Evolutionary conservation across 2,888 invertebrate genomes (phyloP), one percentile per base, ranked within the genome.

Genomic region (Pterobdella sp.): DNA sequence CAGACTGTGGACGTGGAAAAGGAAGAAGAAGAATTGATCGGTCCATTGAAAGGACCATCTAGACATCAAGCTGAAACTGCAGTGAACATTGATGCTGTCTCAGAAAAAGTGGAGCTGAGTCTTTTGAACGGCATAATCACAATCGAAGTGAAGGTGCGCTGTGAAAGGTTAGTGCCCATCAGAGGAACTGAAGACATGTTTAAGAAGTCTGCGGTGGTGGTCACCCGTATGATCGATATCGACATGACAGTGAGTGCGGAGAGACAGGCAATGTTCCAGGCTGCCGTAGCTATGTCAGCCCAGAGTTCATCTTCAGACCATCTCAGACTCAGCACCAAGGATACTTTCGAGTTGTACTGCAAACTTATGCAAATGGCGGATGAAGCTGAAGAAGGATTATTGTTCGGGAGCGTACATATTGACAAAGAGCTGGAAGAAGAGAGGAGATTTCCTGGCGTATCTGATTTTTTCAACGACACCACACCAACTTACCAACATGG

Each of bases 131-230:
- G 78, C 31, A 72, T 68, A 52, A 78, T 78, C 7, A 74, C 77
- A 70, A 67, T 79, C 29, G 71, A 77, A 14, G 78, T 83, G 65
- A 81, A 79, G 75, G 82, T 82, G 34, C 80, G 81, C 18, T 82
- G 82, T 26, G 83, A 82, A 74, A 76, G 82, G 29, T 79, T 82
- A 56, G 79, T 81, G 1, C 83, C 83, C 2, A 79, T 82, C 29
- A 79, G 81, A 72, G 79, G 80, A 7, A 81, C 81, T 67, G 80
- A 80, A 72, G 81, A 83, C 75, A 80, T 83, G 68, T 83, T 81
- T 80, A 78, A 81, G 68, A 83, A 82, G 76, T 81, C 80, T 31
- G 80, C 81, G 36, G 83, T 82, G 34, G 81, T 82, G 63, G 82
- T 83, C 10, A 82, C 82, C 7, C 73, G 83, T 2, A 78, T 80